Evolutionary conservation across 2,888 invertebrate genomes (phyloP), one percentile per base, ranked within the genome.

Genomic region (Cheilosia variabilis): DNA sequence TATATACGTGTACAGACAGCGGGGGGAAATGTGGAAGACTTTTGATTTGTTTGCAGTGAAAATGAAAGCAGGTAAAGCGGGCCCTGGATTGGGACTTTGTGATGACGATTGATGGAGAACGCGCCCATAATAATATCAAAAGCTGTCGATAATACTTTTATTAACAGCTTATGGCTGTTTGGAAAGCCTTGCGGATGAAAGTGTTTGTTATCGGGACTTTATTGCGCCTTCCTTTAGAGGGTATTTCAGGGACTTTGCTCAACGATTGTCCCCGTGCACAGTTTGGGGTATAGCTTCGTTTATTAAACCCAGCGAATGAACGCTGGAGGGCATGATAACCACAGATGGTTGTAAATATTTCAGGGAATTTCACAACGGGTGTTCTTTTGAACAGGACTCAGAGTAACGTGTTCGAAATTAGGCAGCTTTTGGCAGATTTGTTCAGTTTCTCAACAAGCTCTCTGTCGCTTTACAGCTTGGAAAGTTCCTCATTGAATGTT

Each of bases 21-120:
- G 7, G 13, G 4, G 63, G 47, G 43, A 41, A 68, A 63, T 75
- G 41, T 52, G 37, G 55, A 63, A 27, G 22, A 62, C 60, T 73
- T 73, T 63, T 72, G 27, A 58, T 47, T 58, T 60, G n/a, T 58
- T 58, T 50, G 43, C 13, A 37, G 3, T 37, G n/a, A 24, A 37
- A n/a, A 17, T 34, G 37, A 68, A 15, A 57, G 24, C 71, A 60
- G 60, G 60, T 72, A 52, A 24, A 9, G 27, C 2, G 19, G 10
- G 41, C 6, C n/a, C 15, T n/a, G 4, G 17, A 41, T 41, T 65
- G 17, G 24, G 37, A 10, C 24, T 53, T 37, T 27, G 24, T 24
- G 65, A 3, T 4, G 37, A 41, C 41, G 10, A 10, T 22, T 62
- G n/a, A 13, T 2, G n/a, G 10, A n/a, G 9, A 22, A 45, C 15